Percentiles rank a stretch among this genome's conserved stretches.
These are phyloP conservation scores for Cloeon dipterum DNA, from an alignment of 2,888 invertebrate species.

Conservation along the genomic window DNA sequence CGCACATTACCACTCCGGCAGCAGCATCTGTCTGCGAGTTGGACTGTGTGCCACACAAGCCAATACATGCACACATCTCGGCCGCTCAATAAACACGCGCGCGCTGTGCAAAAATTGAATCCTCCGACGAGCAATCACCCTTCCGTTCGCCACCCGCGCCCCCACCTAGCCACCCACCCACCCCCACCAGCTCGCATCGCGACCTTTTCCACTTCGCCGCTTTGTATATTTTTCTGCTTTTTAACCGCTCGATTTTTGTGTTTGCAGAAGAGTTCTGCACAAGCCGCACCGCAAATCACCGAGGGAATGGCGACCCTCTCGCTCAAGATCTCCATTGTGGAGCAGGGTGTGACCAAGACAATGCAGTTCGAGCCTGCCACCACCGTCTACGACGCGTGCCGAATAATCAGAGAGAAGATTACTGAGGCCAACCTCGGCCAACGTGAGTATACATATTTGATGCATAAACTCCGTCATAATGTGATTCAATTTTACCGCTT, in stretches of 20 bases:
- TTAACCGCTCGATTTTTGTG: conserved; percentile 5
- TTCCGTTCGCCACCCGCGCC: conserved; percentile 13
- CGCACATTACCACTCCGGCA: too few relatives aligned
- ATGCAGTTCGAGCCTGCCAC: conserved; percentile 95
- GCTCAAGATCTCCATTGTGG: conserved; percentile 65
- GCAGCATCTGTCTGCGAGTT: too few relatives aligned
- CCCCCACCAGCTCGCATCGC: too few relatives aligned
- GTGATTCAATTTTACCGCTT: too few relatives aligned
- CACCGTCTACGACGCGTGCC: conserved; percentile 87
- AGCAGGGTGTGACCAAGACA: conserved; percentile 81
- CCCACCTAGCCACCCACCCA: conserved; percentile 10
- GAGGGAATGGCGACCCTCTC: conserved; percentile 42
- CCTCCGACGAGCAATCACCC: conserved; percentile 11
- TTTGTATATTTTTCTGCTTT: conserved; percentile 1
- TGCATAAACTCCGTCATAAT: too few relatives aligned
- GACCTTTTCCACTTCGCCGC: conserved; percentile 6
- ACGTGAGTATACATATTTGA: conserved; percentile 57
- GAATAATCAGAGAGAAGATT: conserved; percentile 85
- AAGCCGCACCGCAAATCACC: too few relatives aligned
- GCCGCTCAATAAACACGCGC: too few relatives aligned
- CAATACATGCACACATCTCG: too few relatives aligned
- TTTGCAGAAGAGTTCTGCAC: too few relatives aligned
- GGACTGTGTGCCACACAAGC: too few relatives aligned
- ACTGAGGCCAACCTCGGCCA: conserved; percentile 72
- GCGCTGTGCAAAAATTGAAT: conserved; percentile 12